Conservation (phyloP, 2,797 vertebrate species). For the Cheirogaleus major region DNA sequence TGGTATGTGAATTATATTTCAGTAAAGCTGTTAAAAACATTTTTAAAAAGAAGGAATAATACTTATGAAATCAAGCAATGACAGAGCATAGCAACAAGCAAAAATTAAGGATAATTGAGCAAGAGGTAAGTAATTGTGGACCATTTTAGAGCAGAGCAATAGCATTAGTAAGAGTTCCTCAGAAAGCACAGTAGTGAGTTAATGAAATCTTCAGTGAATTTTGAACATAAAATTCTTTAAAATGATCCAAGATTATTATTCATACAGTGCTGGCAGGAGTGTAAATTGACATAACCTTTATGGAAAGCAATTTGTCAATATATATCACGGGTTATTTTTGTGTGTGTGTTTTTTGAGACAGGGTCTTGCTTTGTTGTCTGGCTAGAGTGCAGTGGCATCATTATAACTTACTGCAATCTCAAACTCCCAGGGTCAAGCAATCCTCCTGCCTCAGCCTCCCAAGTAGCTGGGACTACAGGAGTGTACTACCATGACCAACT, state of each 20-base stretch:
- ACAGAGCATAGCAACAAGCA: neutral
- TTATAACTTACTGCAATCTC: no score
- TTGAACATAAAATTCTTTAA: constrained; percentile 37
- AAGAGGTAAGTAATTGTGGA: neutral
- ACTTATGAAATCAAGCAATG: neutral
- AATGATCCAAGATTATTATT: neutral
- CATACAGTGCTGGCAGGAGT: neutral
- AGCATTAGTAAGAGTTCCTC: neutral
- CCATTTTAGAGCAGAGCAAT: neutral
- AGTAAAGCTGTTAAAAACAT: neutral
- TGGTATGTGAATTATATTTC: neutral
- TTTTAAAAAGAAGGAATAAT: constrained; percentile 8
- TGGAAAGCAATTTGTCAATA: neutral
- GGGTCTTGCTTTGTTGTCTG: no score
- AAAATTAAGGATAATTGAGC: constrained; percentile 5
- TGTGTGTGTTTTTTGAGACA: no score
- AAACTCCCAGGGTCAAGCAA: no score
- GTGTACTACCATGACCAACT: no score
- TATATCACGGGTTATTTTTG: no score
- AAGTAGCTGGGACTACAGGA: no score
- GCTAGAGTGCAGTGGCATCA: no score
- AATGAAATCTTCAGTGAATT: neutral
- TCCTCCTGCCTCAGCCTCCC: no score
- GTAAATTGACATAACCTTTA: neutral
- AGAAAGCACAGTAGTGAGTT: neutral